phyloP scores from a whole-genome alignment of 2,888 invertebrate species.

The Stenolophus ochropezus region DNA sequence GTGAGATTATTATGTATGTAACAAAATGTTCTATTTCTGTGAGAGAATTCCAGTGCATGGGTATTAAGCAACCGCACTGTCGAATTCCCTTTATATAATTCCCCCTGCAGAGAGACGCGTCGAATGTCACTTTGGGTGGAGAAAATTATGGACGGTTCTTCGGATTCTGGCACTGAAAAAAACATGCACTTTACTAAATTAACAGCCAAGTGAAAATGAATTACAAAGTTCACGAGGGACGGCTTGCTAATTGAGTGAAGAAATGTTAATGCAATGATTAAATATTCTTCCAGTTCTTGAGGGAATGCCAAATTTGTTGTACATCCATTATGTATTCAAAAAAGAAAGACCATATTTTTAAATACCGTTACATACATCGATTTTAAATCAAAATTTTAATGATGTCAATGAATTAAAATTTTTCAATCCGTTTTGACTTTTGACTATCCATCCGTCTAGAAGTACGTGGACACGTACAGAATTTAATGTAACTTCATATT shows the following conservation, averaged over 20 bases:
- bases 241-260: background rate
- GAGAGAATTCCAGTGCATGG: conserved; percentile 79
- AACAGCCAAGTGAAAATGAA: background rate
- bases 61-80: conserved; percentile 71
- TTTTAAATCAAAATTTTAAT: too few relatives aligned
- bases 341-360: too few relatives aligned
- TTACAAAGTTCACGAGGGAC: background rate
- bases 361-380: too few relatives aligned
- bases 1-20: conserved; percentile 82
- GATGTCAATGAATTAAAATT: too few relatives aligned
- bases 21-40: conserved; percentile 81
- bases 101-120: conserved; percentile 77
- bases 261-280: background rate
- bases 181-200: conserved; percentile 52
- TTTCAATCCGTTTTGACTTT: too few relatives aligned
- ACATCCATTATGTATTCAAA: too few relatives aligned
- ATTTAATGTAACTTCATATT: too few relatives aligned
- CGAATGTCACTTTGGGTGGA: conserved; percentile 81
- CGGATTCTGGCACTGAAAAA: conserved; percentile 78
- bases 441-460: too few relatives aligned
- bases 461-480: too few relatives aligned
- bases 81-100: conserved; percentile 71
- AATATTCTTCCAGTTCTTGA: too few relatives aligned
- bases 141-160: conserved; percentile 81
- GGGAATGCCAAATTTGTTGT: too few relatives aligned